Evolutionary conservation across 1,140 invertebrate species (phyloP).

Genomic region (Rhopalosiphum padi): DNA sequence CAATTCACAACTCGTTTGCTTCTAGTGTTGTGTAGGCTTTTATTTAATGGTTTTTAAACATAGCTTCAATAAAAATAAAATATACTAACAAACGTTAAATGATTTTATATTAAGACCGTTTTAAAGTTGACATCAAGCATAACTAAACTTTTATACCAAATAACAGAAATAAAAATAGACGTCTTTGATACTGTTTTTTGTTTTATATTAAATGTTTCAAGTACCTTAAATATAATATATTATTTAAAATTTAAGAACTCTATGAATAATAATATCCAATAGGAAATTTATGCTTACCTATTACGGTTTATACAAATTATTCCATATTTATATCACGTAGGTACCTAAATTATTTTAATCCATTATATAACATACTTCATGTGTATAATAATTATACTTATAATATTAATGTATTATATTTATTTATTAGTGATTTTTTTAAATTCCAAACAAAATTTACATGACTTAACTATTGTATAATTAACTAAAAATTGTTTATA

Average conservation of each 20-base stretch:
- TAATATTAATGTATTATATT: too few relatives aligned
- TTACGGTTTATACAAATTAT: neutral
- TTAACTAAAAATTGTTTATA: neutral
- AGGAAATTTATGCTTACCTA: neutral
- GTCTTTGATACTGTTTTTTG: neutral
- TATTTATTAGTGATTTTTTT: too few relatives aligned
- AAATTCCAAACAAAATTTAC: neutral
- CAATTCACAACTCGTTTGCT: conserved; percentile 35
- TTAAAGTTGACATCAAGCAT: conserved; percentile 16
- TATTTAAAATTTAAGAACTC: neutral
- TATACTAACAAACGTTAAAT: conserved; percentile 9
- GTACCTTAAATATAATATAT: neutral
- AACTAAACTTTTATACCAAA: neutral
- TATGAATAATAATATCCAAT: neutral
- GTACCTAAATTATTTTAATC: neutral
- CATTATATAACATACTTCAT: neutral
- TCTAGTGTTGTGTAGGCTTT: conserved; percentile 14
- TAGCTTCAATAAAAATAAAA: conserved; percentile 5
- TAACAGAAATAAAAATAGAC: neutral
- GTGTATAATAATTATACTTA: neutral
- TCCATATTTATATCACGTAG: neutral
- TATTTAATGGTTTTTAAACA: conserved; percentile 46
- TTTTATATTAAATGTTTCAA: neutral
- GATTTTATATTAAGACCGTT: neutral
- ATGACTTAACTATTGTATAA: neutral